Conservation (phyloP, 2,797 vertebrate genomes). For the Rousettus madagascariensis region DNA sequence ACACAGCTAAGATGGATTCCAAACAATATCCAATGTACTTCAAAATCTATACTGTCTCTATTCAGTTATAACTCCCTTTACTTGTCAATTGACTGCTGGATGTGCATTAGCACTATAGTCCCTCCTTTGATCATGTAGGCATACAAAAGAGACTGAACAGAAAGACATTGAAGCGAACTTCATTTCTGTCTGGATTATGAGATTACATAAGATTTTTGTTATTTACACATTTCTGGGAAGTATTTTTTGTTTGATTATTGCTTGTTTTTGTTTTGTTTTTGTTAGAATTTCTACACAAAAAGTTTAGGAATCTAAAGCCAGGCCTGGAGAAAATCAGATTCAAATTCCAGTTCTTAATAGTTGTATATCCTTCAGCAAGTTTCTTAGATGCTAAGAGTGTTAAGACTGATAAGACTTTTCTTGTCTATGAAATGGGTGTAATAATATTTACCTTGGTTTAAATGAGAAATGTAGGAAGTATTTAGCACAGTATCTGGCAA, state of each 20-base stretch:
- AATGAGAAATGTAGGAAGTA: background rate
- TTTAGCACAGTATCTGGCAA: background rate
- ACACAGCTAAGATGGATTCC: background rate
- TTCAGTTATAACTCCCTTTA: background rate
- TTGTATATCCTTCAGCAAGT: background rate
- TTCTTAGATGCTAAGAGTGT: background rate
- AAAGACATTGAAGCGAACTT: background rate
- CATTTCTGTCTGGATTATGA: background rate
- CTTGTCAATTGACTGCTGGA: background rate
- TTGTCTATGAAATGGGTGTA: background rate
- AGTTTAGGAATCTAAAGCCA: background rate
- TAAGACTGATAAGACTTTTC: background rate
- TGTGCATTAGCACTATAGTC: background rate
- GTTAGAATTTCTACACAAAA: background rate
- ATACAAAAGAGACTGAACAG: background rate
- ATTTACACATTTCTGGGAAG: background rate
- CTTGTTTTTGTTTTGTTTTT: background rate
- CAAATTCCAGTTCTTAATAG: background rate
- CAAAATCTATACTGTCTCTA: background rate
- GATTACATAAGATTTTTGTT: background rate
- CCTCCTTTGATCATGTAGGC: background rate
- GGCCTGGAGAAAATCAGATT: background rate
- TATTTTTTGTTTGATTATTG: background rate
- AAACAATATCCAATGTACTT: background rate
- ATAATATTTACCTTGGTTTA: constrained; percentile 20